Conservation (phyloP, 2,113 vertebrate genomes). For the Panthera leo region DNA sequence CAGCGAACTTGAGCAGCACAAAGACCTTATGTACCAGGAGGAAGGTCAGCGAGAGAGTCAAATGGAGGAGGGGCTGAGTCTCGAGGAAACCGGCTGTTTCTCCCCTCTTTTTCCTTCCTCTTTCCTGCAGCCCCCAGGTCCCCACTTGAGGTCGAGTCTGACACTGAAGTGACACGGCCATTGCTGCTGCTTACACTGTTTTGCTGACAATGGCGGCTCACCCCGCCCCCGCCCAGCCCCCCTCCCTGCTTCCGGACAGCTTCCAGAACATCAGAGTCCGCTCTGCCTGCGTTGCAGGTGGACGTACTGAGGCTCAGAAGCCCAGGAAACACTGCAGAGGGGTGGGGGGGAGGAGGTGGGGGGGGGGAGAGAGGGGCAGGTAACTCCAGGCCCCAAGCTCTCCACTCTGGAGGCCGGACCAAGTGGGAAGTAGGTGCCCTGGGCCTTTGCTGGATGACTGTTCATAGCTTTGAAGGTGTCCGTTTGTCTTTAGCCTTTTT, state of each 20-base stretch:
- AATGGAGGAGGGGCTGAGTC: background rate
- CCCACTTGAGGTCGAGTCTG: too few relatives aligned
- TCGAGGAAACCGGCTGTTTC: background rate
- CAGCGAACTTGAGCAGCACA: fast-evolving
- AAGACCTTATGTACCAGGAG: background rate
- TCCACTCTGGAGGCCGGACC: background rate
- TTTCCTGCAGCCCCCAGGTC: background rate
- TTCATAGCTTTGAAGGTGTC: background rate
- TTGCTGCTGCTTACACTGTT: background rate
- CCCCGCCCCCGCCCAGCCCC: background rate
- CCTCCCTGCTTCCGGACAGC: background rate
- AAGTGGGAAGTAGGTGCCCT: background rate
- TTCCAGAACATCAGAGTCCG: background rate
- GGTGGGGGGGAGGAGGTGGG: background rate
- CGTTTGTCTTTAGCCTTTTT: background rate
- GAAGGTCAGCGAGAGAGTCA: background rate
- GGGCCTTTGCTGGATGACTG: background rate
- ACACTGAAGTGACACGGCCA: background rate
- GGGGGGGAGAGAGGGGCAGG: too few relatives aligned
- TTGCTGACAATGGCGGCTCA: background rate
- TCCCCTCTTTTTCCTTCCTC: background rate
- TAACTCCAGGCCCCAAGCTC: background rate
- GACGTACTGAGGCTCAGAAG: background rate
- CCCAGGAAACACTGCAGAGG: background rate
- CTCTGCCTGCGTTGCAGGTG: background rate